Conservation (phyloP, 2,113 vertebrate genomes). For the Sylvilagus bachmani region DNA sequence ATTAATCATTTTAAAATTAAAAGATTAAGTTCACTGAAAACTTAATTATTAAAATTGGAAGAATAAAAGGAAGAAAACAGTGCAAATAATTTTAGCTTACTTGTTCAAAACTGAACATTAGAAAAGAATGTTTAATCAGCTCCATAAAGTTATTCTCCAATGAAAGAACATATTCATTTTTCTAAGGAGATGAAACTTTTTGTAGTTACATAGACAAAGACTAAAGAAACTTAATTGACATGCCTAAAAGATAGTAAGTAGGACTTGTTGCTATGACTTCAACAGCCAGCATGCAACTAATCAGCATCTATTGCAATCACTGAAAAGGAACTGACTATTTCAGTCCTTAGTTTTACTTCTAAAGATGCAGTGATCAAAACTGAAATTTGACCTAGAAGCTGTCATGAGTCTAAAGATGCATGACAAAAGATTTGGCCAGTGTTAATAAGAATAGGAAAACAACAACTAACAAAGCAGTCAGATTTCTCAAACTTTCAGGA, state of each 20-base stretch:
- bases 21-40: conserved; percentile 68
- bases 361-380: conserved; percentile 73
- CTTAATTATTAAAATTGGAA: conserved; percentile 62
- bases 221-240: conserved; percentile 68
- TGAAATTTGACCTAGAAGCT: conserved; percentile 75
- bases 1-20: conserved; percentile 74
- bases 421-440: conserved; percentile 76
- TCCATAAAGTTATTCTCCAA: background rate
- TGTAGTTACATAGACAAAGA: conserved; percentile 49
- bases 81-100: conserved; percentile 64
- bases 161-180: conserved; percentile 44
- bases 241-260: conserved; percentile 24
- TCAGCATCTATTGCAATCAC: conserved; percentile 7
- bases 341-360: conserved; percentile 59
- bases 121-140: conserved; percentile 65
- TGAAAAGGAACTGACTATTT: conserved; percentile 65
- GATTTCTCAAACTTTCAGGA: conserved; percentile 57
- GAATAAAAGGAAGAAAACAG: background rate
- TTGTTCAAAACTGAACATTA: conserved; percentile 59
- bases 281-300: conserved; percentile 33
- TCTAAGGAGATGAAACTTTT: conserved; percentile 24
- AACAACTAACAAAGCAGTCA: conserved; percentile 53
- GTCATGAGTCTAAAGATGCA: conserved; percentile 66
- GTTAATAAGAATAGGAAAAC: conserved; percentile 66
- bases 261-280: conserved; percentile 73